Conservation (phyloP, 1,140 invertebrate species). For the Bilobella aurantiaca region DNA sequence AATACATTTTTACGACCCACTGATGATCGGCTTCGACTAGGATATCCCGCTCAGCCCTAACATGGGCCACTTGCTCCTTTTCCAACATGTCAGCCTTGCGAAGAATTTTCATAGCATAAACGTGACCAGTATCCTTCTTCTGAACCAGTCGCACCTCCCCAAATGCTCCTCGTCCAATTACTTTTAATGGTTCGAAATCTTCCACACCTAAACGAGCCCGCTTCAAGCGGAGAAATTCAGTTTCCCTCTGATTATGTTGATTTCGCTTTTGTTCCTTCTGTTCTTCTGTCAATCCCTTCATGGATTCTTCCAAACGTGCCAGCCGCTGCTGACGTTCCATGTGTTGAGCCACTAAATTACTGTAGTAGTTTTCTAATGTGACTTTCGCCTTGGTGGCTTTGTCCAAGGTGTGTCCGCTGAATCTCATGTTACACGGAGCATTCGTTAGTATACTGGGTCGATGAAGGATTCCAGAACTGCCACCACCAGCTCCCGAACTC, state of each 20-base stretch:
- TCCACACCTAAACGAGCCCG: conserved; percentile 90
- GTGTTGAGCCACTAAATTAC: conserved; percentile 92
- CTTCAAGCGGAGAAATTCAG: conserved; percentile 92
- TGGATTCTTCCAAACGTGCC: conserved; percentile 82
- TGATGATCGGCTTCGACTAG: conserved; percentile 98
- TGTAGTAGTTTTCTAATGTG: conserved; percentile 98
- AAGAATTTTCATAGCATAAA: conserved; percentile 99
- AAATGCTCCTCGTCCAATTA: conserved; percentile 95
- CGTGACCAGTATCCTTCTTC: conserved; percentile 98
- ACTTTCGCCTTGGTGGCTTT: conserved; percentile 99
- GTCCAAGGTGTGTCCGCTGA: conserved; percentile 92
- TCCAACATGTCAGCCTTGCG: conserved; percentile 82
- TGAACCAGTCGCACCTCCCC: conserved; percentile 97
- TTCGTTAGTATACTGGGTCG: conserved; percentile 20
- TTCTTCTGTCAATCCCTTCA: conserved; percentile 74
- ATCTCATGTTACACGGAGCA: conserved; percentile 65
- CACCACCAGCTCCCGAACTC: background rate
- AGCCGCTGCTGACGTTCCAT: conserved; percentile 90
- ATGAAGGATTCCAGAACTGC: conserved; percentile 13
- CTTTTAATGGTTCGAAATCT: conserved; percentile 97
- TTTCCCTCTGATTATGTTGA: conserved; percentile 95
- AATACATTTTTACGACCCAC: conserved; percentile 99
- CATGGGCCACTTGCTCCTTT: conserved; percentile 98
- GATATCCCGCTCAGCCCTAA: conserved; percentile 94
- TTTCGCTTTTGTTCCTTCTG: conserved; percentile 78